Conservation (phyloP, 2,888 invertebrate species). For the Eurois occulta region DNA sequence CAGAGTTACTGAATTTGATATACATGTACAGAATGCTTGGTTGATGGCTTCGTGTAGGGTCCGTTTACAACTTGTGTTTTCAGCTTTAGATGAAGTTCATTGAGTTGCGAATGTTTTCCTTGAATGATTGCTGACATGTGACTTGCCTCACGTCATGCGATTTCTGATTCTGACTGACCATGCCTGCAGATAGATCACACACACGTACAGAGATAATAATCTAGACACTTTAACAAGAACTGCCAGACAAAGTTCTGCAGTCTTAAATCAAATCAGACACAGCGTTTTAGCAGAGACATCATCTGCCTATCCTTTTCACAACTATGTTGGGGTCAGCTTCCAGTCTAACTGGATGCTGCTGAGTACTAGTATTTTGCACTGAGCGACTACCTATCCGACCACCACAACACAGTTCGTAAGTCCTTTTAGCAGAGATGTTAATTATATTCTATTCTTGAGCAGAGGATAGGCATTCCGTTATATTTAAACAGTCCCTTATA, state of each 20-base stretch:
- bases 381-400: too few species aligned
- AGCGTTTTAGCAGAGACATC: too few species aligned
- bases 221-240: not conserved
- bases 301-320: too few species aligned
- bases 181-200: not conserved
- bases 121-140: not conserved
- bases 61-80: not conserved
- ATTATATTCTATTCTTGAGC: slow-evolving; percentile 4
- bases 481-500: not conserved
- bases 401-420: too few species aligned
- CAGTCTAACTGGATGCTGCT: too few species aligned
- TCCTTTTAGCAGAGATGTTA: not conserved
- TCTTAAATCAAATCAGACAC: not conserved
- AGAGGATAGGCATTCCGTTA: not conserved
- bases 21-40: too few species aligned
- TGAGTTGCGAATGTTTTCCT: not conserved
- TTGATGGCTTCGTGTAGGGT: too few species aligned
- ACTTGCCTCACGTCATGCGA: not conserved
- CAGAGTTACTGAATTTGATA: too few species aligned
- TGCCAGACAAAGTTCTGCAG: not conserved
- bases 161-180: not conserved
- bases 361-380: too few species aligned
- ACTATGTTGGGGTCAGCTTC: too few species aligned
- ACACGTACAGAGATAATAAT: not conserved
- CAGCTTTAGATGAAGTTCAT: not conserved